Base-by-base conservation (phyloP, 2,797 vertebrate species). In the Sandelia bainsii region DNA sequence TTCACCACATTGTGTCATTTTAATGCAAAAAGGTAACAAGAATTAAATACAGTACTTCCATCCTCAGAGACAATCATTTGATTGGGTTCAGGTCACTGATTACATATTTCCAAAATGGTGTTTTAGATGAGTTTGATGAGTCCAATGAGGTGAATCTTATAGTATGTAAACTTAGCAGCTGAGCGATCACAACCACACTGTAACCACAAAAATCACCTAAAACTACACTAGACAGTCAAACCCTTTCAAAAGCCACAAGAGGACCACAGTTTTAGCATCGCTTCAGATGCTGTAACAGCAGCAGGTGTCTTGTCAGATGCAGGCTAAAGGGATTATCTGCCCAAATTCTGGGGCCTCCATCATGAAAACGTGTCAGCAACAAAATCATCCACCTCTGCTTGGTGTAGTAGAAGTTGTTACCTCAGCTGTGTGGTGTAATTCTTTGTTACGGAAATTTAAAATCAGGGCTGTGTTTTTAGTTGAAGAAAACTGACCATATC, bases 281-380 rank as follows among this genome's bases (percentile, higher is more conserved):
- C 23, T 50, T 53, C 53, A 51, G 62, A 53, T 64, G 60, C 68
- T 45, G 16, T 66, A 59, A 73, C 52, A 79, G 65, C 25, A 49
- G 79, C 79, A 89, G 85, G 79, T 87, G 79, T 81, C 75, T 70
- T 66, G 37, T 73, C 69, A 79, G 59, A 77, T 74, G 53, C 37
- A 60, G 58, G 45, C 51, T 84, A 78, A 79, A 68, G 32, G 52
- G 83, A 89, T 89, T 83, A 88, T 70, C 78, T 81, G 64, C 62
- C 83, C 57, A 72, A 83, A 77, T 69, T 79, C 58, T 54, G 64
- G 3, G 42, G 70, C 75, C 48, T 64, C 2, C 25, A 72, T 82
- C 70, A 75, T 72, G 77, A 77, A 78, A 83, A 65, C 29, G 50
- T 84, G 72, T 77, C 66, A 69, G 53, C 75, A 72, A 62, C 59